phyloP scores from a whole-genome alignment of 2,113 vertebrate genomes.

The Mastomys coucha region DNA sequence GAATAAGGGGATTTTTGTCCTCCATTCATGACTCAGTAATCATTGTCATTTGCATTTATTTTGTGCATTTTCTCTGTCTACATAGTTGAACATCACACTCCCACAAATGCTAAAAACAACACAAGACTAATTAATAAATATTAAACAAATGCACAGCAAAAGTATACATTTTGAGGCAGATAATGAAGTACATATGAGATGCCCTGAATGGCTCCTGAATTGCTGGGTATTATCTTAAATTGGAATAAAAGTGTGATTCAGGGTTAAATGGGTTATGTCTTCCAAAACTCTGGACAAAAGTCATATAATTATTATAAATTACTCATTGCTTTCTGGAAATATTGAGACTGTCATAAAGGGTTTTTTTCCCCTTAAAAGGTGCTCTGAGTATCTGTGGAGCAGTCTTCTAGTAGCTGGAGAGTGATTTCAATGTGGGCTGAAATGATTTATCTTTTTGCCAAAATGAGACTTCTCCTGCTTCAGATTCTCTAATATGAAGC shows the following conservation, averaged over 20 bases:
- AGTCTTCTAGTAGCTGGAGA: background rate
- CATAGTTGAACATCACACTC: background rate
- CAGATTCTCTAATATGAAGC: background rate
- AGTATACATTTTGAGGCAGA: background rate
- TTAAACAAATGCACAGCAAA: slow-evolving; percentile 49
- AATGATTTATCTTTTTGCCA: background rate
- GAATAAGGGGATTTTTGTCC: background rate
- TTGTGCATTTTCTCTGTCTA: background rate
- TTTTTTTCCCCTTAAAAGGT: background rate
- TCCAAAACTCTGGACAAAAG: slow-evolving; percentile 28
- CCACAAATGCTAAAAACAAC: background rate
- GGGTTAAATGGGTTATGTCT: slow-evolving; percentile 12
- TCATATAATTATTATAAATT: background rate
- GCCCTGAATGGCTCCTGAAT: slow-evolving; percentile 39
- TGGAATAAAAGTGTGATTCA: slow-evolving; percentile 7
- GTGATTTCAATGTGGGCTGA: background rate
- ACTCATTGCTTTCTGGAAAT: background rate
- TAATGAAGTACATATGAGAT: background rate
- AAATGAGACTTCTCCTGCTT: slow-evolving; percentile 11
- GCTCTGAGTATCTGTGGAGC: background rate
- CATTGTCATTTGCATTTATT: slow-evolving; percentile 19
- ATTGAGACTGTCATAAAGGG: background rate
- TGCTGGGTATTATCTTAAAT: slow-evolving; percentile 9
- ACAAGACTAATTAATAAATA: slow-evolving; percentile 49
- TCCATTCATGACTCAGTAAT: background rate